A percentile compares a stretch with the other conserved stretches of the same genome.
Conservation (phyloP, 2,888 invertebrate species). For the Aradus depressus region DNA sequence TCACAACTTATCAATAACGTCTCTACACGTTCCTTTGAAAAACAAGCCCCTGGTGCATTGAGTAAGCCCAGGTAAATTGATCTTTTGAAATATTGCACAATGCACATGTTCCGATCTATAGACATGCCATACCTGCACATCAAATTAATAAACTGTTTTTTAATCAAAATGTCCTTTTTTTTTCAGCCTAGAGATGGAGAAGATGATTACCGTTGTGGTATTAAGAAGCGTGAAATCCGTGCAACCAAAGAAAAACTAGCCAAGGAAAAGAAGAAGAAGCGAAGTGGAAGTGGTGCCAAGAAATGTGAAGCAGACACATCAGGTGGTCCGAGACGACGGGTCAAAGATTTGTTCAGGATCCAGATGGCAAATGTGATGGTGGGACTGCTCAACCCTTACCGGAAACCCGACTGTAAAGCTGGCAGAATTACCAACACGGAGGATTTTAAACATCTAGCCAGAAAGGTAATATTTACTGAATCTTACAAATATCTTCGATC, state of each 20-base stretch:
- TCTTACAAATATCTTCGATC: no score
- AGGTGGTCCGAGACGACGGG: slow-evolving; percentile 50
- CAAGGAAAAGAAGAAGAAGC: slow-evolving; percentile 20
- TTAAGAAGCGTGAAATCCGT: slow-evolving; percentile 65
- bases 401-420: slow-evolving; percentile 69
- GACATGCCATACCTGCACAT: neutral
- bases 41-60: no score
- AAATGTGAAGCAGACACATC: slow-evolving; percentile 39
- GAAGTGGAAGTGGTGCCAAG: slow-evolving; percentile 27
- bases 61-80: neutral
- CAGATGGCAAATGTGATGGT: slow-evolving; percentile 61
- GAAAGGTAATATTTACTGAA: slow-evolving; percentile 72
- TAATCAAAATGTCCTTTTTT: slow-evolving; percentile 21
- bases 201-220: slow-evolving; percentile 64
- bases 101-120: neutral
- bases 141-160: slow-evolving; percentile 6
- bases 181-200: slow-evolving; percentile 68
- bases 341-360: slow-evolving; percentile 76
- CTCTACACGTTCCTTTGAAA: no score
- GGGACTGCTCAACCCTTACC: slow-evolving; percentile 74
- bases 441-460: slow-evolving; percentile 87
- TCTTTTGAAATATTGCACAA: neutral
- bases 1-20: no score
- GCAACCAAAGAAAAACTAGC: slow-evolving; percentile 39
- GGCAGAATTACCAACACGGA: slow-evolving; percentile 80